phyloP scores from a whole-genome alignment of 2,113 vertebrate species.

The Oryzias curvinotus region DNA sequence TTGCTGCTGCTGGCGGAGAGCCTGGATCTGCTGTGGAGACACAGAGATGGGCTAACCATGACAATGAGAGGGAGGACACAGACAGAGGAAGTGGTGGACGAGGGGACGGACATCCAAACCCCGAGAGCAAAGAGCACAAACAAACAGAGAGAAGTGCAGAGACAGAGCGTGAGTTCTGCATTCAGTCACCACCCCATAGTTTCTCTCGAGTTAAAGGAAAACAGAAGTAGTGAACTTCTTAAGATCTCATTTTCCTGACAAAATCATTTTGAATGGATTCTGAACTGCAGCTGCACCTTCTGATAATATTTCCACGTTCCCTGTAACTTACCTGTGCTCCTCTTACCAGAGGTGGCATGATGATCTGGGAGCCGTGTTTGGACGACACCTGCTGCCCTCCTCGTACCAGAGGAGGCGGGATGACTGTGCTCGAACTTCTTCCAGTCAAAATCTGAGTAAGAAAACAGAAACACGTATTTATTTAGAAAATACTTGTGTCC shows the following conservation, averaged over 20 bases:
- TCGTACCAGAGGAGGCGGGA: constrained; percentile 91
- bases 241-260: neutral
- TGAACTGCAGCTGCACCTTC: neutral
- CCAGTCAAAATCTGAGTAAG: constrained; percentile 74
- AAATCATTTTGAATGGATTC: neutral
- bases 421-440: constrained; percentile 82
- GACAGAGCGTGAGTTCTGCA: constrained; percentile 43
- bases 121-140: constrained; percentile 51
- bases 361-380: constrained; percentile 88
- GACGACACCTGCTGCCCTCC: constrained; percentile 87
- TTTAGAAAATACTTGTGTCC: neutral
- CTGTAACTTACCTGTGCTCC: constrained; percentile 86
- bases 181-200: constrained; percentile 13
- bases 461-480: neutral
- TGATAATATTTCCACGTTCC: neutral
- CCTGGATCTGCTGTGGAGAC: constrained; percentile 91
- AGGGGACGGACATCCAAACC: constrained; percentile 43
- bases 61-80: constrained; percentile 48
- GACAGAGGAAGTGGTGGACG: constrained; percentile 24
- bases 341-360: constrained; percentile 93
- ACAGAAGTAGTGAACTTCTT: neutral
- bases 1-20: constrained; percentile 89
- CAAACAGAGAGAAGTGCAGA: constrained; percentile 47
- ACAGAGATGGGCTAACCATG: constrained; percentile 80
- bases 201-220: constrained; percentile 6